Conservation (phyloP, 2,797 vertebrate species). For the Liasis olivaceus region DNA sequence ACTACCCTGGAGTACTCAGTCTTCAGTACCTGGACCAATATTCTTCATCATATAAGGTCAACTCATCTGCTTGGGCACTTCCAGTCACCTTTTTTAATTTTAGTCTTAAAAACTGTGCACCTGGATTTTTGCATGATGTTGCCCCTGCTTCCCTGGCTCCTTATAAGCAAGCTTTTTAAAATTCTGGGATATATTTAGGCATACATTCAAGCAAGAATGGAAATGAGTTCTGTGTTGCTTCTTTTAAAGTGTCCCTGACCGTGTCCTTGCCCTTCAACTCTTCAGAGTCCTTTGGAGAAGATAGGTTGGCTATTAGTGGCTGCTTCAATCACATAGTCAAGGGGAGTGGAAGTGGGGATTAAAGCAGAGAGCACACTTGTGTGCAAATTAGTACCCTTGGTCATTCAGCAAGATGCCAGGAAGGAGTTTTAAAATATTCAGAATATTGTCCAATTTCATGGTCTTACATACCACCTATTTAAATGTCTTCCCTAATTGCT, state of each 20-base stretch:
- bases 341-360: conserved; percentile 2
- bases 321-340: conserved; percentile 20
- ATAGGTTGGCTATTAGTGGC: conserved; percentile 12
- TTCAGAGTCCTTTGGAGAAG: conserved; percentile 17
- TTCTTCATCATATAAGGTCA: not conserved
- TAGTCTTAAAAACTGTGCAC: not conserved
- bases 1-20: not conserved
- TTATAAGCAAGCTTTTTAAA: not conserved
- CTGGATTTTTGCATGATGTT: not conserved
- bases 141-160: not conserved
- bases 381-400: conserved; percentile 56
- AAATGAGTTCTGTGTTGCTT: conserved; percentile 2
- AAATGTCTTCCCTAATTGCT: conserved; percentile 24
- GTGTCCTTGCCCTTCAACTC: not conserved
- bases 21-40: too few species aligned
- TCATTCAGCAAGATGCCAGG: conserved; percentile 46
- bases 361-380: conserved; percentile 38
- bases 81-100: not conserved
- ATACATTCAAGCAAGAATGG: not conserved
- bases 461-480: not conserved
- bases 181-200: not conserved
- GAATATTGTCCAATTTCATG: conserved; percentile 23
- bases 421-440: conserved; percentile 59
- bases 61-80: not conserved
- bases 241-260: not conserved